phyloP scores from a whole-genome alignment of 2,797 vertebrate species.

The Poecilia picta region DNA sequence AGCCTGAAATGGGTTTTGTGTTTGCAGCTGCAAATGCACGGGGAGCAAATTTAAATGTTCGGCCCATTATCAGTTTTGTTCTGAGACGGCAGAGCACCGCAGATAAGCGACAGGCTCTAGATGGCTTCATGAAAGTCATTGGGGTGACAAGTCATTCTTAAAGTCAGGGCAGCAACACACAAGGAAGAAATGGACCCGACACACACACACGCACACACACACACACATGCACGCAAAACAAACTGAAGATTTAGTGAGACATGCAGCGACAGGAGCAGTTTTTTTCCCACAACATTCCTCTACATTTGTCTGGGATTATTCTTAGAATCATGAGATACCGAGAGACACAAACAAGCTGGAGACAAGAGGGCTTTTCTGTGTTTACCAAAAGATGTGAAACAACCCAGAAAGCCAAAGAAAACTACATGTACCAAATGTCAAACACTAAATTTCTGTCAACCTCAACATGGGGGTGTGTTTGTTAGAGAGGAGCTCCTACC shows the following conservation, averaged over 20 bases:
- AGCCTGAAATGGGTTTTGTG: constrained; percentile 22
- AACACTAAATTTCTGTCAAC: background rate
- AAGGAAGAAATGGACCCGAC: constrained; percentile 39
- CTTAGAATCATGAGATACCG: constrained; percentile 41
- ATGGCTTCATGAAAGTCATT: constrained; percentile 62
- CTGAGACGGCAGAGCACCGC: constrained; percentile 34
- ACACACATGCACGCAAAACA: background rate
- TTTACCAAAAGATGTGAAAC: constrained; percentile 12
- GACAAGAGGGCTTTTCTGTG: constrained; percentile 24
- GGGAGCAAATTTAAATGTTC: constrained; percentile 38
- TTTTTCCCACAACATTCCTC: constrained; percentile 55
- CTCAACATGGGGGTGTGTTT: background rate
- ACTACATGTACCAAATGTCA: constrained; percentile 1
- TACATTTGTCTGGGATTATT: constrained; percentile 48
- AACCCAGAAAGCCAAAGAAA: constrained; percentile 5
- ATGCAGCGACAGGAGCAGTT: constrained; percentile 45
- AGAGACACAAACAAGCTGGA: constrained; percentile 33
- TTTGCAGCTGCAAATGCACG: constrained; percentile 30
- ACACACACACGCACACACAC: constrained; percentile 4
- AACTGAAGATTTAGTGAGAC: constrained; percentile 21
- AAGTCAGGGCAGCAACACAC: constrained; percentile 66
- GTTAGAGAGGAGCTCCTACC: constrained; percentile 76
- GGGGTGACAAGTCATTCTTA: constrained; percentile 69
- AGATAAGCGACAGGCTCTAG: constrained; percentile 55
- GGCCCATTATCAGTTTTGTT: constrained; percentile 5